phyloP scores from a whole-genome alignment of 2,797 vertebrate genomes.

The Protosalanx chinensis region DNA sequence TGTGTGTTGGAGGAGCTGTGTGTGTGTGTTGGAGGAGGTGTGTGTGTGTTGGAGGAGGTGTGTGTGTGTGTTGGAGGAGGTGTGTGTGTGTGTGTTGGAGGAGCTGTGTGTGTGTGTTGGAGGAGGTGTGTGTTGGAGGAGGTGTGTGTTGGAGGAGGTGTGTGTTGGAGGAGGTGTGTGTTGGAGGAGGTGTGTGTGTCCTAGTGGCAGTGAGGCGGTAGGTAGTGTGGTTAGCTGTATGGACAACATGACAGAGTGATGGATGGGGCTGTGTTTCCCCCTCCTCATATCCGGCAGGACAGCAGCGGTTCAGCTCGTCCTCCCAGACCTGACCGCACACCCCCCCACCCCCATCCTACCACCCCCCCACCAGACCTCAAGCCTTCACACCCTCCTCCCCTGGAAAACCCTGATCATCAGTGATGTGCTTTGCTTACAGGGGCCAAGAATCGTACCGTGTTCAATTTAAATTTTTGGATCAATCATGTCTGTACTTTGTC shows the following conservation, averaged over 20 bases:
- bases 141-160: too few species aligned
- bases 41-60: too few species aligned
- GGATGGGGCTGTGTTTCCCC: constrained; percentile 43
- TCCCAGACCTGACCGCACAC: constrained; percentile 17
- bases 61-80: too few species aligned
- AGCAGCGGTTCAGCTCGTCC: not conserved
- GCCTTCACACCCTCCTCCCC: not conserved
- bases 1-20: not conserved
- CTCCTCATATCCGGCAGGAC: constrained; percentile 29
- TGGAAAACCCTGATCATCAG: too few species aligned
- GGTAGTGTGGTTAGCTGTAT: constrained; percentile 29
- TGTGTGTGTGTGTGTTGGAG: too few species aligned
- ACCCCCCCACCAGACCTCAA: too few species aligned
- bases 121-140: too few species aligned
- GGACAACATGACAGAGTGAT: constrained; percentile 57
- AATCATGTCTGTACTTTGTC: not conserved
- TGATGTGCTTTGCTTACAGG: too few species aligned
- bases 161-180: not conserved
- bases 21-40: too few species aligned
- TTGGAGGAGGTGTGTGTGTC: not conserved
- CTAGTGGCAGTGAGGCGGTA: constrained; percentile 22
- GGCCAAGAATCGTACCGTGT: too few species aligned
- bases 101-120: too few species aligned
- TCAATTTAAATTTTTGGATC: too few species aligned
- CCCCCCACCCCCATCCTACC: not conserved